These are phyloP conservation scores for Triplophysa siluroides DNA, from an alignment of 2,113 vertebrate species.

Conservation along the genomic window DNA sequence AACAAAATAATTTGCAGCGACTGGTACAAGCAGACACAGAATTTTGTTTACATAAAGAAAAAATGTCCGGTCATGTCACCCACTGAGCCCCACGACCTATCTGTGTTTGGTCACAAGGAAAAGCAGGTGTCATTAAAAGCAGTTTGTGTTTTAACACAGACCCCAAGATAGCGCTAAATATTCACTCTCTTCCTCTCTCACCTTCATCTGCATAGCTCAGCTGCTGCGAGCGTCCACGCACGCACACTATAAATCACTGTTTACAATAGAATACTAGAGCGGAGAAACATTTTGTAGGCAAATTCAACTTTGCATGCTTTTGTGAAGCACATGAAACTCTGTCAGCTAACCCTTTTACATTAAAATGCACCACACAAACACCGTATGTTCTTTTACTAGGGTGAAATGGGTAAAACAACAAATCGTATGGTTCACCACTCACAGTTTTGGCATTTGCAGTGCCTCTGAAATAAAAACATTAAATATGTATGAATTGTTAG, in stretches of 20 bases:
- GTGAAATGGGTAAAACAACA: no score
- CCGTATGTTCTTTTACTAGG: background rate
- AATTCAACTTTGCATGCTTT: constrained; percentile 1
- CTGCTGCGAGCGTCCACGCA: constrained; percentile 28
- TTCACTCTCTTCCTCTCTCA: constrained; percentile 43
- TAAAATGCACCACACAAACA: background rate
- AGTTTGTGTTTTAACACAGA: background rate
- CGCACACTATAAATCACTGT: constrained; percentile 9
- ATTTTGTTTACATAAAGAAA: background rate
- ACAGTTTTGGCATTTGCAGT: no score
- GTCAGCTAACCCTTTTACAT: background rate
- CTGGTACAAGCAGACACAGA: background rate
- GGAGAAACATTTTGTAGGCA: constrained; percentile 8
- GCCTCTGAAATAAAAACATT: background rate
- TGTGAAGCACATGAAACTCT: background rate
- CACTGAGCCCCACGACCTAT: background rate
- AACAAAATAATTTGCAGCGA: background rate
- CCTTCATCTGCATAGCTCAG: constrained; percentile 34
- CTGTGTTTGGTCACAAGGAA: background rate
- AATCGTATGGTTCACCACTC: no score
- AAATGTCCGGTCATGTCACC: background rate
- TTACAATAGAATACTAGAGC: constrained; percentile 5
- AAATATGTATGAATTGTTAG: background rate
- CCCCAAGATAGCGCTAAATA: constrained; percentile 38
- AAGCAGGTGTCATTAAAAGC: background rate